A percentile compares a stretch with the other conserved stretches of the same genome.
Evolutionary conservation across 2,888 invertebrate genomes (phyloP).

Genomic region (Lasioglossum oenotherae): DNA sequence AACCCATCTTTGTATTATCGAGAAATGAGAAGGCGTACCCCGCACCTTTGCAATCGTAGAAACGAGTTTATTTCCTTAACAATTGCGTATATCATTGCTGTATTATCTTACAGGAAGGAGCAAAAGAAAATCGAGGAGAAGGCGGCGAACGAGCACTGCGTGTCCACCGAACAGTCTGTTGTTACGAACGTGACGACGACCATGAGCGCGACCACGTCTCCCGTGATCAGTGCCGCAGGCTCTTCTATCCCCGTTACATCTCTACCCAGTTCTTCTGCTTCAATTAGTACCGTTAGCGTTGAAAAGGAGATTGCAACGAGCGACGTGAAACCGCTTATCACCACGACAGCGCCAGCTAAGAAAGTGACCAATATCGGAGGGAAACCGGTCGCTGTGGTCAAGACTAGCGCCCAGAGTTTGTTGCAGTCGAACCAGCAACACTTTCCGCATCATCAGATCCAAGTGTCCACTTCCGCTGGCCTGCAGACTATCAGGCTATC

Average conservation of each 20-base stretch:
- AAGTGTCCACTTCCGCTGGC: slow-evolving; percentile 84
- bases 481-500: slow-evolving; percentile 86
- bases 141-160: slow-evolving; percentile 65
- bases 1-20: too few species aligned
- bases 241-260: slow-evolving; percentile 59
- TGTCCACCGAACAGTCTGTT: slow-evolving; percentile 65
- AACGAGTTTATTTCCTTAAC: neutral
- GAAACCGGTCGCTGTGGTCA: slow-evolving; percentile 81
- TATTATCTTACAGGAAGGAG: slow-evolving; percentile 69
- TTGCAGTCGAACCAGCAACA: slow-evolving; percentile 83
- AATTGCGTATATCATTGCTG: neutral
- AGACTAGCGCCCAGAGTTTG: slow-evolving; percentile 80
- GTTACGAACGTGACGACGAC: slow-evolving; percentile 64
- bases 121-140: slow-evolving; percentile 76
- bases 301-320: slow-evolving; percentile 76
- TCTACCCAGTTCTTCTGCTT: slow-evolving; percentile 77
- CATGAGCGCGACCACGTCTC: slow-evolving; percentile 64
- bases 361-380: slow-evolving; percentile 75
- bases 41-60: too few species aligned
- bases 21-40: too few species aligned
- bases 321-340: slow-evolving; percentile 60
- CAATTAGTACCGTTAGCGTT: slow-evolving; percentile 84
- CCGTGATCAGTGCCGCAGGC: slow-evolving; percentile 57
- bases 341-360: slow-evolving; percentile 73
- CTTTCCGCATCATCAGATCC: slow-evolving; percentile 83